Conservation (phyloP, 2,113 vertebrate species). For the Chauna torquata region DNA sequence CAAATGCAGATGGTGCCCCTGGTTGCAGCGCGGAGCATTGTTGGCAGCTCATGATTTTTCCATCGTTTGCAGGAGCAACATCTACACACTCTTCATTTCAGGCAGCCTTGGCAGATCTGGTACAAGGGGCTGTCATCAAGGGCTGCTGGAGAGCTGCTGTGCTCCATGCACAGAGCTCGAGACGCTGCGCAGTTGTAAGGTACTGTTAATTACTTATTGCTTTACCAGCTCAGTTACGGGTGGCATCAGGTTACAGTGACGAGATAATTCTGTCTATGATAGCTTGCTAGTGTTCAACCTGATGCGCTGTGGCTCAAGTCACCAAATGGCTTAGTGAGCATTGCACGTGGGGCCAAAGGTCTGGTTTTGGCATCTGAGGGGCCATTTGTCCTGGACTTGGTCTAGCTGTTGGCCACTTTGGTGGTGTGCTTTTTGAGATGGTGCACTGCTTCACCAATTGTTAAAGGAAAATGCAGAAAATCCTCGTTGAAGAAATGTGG, state of each 20-base stretch:
- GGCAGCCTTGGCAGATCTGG: background rate
- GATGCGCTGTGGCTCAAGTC: background rate
- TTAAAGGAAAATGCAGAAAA: background rate
- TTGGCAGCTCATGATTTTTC: background rate
- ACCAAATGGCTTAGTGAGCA: background rate
- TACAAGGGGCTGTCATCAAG: background rate
- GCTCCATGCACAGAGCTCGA: background rate
- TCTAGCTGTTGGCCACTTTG: background rate
- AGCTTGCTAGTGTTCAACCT: background rate
- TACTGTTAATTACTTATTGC: background rate
- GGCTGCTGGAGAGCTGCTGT: background rate
- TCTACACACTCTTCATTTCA: background rate
- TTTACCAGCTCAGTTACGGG: background rate
- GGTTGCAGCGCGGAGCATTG: fast-evolving
- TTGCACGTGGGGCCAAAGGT: background rate
- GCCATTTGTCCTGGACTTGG: background rate
- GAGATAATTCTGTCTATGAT: background rate
- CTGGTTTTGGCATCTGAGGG: background rate
- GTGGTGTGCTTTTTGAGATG: background rate
- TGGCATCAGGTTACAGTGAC: background rate
- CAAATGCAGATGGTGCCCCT: fast-evolving
- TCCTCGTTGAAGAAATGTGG: background rate
- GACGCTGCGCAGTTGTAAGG: background rate
- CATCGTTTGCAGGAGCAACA: background rate
- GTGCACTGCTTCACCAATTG: background rate